Evolutionary conservation across 2,113 vertebrate genomes (phyloP).

Genomic region (Columba livia): DNA sequence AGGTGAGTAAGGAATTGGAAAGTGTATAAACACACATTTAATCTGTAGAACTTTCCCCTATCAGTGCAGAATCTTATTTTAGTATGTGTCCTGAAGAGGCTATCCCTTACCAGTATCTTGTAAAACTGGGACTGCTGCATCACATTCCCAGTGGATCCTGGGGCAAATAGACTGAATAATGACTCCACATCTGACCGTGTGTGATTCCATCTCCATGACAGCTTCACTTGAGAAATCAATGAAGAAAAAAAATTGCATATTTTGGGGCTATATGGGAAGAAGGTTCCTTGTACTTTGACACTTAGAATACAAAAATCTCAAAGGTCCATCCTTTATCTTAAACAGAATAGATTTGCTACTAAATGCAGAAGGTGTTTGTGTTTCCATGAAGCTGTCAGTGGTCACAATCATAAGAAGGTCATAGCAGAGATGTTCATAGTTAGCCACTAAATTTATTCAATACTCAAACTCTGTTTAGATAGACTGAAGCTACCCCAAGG

Average conservation of each 20-base stretch:
- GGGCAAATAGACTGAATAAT: neutral
- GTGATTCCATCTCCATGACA: neutral
- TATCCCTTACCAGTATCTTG: neutral
- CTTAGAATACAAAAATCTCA: neutral
- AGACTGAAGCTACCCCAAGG: constrained; percentile 26
- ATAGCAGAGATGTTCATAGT: neutral
- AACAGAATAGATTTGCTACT: neutral
- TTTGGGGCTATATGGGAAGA: neutral
- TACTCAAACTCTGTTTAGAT: neutral
- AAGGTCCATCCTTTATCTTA: neutral
- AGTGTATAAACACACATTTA: neutral
- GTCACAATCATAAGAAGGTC: neutral
- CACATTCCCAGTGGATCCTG: neutral
- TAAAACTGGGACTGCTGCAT: neutral
- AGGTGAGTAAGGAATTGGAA: neutral
- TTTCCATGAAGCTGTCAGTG: neutral
- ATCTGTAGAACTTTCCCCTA: neutral
- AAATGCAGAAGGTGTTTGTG: neutral
- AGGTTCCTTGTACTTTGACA: neutral
- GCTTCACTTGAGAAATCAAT: neutral
- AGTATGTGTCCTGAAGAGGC: neutral
- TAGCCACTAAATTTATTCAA: constrained; percentile 20
- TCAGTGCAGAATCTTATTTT: neutral
- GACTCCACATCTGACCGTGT: neutral
- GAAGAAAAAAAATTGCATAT: neutral